A percentile compares a stretch with the other conserved stretches of the same genome.
phyloP scores from a whole-genome alignment of 2,888 invertebrate species.

The Scaptomyza reducta region DNA sequence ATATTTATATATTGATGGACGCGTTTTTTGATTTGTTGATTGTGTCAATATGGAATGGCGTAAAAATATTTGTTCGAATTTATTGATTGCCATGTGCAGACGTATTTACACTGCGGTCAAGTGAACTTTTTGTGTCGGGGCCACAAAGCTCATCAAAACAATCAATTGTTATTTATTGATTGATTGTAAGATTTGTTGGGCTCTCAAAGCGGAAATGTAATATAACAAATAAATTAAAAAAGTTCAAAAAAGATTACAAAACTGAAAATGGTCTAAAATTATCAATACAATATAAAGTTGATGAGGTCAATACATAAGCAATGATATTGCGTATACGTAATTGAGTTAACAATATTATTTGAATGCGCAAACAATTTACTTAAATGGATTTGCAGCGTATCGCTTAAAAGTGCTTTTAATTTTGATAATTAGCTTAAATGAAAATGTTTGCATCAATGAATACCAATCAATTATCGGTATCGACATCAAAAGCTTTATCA shows the following conservation, averaged over 20 bases:
- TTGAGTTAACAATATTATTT: constrained; percentile 8
- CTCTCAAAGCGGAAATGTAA: background rate
- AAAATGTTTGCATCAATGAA: constrained; percentile 29
- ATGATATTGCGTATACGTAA: constrained; percentile 5
- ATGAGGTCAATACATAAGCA: background rate
- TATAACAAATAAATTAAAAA: constrained; percentile 1
- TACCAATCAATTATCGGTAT: constrained; percentile 34
- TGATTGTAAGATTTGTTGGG: constrained; percentile 13
- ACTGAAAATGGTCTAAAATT: background rate
- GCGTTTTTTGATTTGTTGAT: constrained; percentile 68
- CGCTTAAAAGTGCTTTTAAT: constrained; percentile 31
- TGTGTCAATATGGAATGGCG: constrained; percentile 61
- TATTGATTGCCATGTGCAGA: constrained; percentile 53
- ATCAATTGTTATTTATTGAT: constrained; percentile 42
- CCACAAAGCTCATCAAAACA: constrained; percentile 27
- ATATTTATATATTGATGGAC: constrained; percentile 50
- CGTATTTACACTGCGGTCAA: constrained; percentile 42
- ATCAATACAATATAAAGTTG: background rate
- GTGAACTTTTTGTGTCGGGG: constrained; percentile 13
- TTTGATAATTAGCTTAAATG: constrained; percentile 28
- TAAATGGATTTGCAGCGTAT: constrained; percentile 16
- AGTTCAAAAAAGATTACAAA: background rate
- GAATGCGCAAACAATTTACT: constrained; percentile 17
- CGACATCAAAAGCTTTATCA: constrained; percentile 15
- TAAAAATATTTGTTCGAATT: constrained; percentile 53